Conservation (phyloP, 2,888 invertebrate genomes). For the Erannis defoliaria region DNA sequence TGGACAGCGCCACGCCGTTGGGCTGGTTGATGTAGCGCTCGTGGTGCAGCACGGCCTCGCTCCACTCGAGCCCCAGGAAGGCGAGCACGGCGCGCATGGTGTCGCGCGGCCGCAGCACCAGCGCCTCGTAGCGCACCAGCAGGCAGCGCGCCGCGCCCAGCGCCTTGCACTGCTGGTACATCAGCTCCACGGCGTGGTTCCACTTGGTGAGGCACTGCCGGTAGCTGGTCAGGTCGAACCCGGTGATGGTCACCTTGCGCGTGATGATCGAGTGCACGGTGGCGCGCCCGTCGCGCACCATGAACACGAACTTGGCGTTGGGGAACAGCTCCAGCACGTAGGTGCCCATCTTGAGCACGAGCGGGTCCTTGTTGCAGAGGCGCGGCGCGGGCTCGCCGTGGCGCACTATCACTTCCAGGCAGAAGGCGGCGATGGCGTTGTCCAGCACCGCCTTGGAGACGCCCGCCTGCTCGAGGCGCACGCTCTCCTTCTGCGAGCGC, state of each 20-base stretch:
- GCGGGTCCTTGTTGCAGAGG: constrained; percentile 99
- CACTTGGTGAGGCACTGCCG: constrained; percentile 98
- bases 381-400: constrained; percentile 98
- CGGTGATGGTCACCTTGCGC: constrained; percentile 94
- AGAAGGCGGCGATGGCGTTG: constrained; percentile 98
- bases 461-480: constrained; percentile 97
- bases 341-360: constrained; percentile 98
- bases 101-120: constrained; percentile 96
- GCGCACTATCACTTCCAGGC: constrained; percentile 97
- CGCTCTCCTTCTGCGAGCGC: constrained; percentile 96
- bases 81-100: constrained; percentile 95
- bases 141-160: constrained; percentile 93
- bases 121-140: constrained; percentile 97
- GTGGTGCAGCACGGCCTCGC: constrained; percentile 98
- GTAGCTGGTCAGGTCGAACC: constrained; percentile 97
- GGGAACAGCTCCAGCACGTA: constrained; percentile 98
- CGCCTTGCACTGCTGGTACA: constrained; percentile 97
- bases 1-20: constrained; percentile 97
- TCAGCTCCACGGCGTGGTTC: constrained; percentile 97
- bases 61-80: constrained; percentile 97
- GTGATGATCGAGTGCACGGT: constrained; percentile 99
- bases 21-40: constrained; percentile 98
- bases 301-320: constrained; percentile 98
- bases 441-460: constrained; percentile 97
- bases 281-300: constrained; percentile 99